Conservation (phyloP, 1,140 invertebrate genomes). For the Bathynomus jamesi region DNA sequence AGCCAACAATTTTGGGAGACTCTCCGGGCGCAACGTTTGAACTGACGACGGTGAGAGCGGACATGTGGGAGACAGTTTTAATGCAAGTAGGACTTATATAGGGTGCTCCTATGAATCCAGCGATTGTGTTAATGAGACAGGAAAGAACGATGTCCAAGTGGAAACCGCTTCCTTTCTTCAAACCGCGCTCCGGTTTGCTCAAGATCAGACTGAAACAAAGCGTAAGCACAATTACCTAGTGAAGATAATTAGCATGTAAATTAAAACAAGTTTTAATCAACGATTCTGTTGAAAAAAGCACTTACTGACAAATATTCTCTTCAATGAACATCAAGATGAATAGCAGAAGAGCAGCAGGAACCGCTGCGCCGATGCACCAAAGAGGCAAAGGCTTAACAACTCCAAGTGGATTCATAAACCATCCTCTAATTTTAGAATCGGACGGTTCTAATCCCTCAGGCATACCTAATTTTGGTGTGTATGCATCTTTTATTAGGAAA, state of each 20-base stretch:
- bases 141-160: too few relatives aligned
- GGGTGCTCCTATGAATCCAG: conserved; percentile 74
- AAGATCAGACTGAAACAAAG: conserved; percentile 82
- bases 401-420: too few relatives aligned
- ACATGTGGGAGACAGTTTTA: conserved; percentile 83
- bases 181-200: conserved; percentile 87
- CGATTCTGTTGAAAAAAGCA: too few relatives aligned
- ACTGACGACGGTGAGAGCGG: conserved; percentile 84
- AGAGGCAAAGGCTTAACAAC: too few relatives aligned
- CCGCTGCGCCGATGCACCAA: conserved; percentile 65
- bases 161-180: too few relatives aligned
- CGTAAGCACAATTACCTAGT: too few relatives aligned
- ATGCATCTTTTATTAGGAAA: too few relatives aligned
- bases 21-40: too few relatives aligned
- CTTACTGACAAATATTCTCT: conserved; percentile 85
- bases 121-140: conserved; percentile 67
- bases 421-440: conserved; percentile 52
- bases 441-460: conserved; percentile 75
- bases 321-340: conserved; percentile 96
- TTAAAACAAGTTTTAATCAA: too few relatives aligned
- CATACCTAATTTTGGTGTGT: conserved; percentile 79
- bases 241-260: too few relatives aligned
- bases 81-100: conserved; percentile 95
- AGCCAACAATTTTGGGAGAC: conserved; percentile 83
- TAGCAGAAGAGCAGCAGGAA: conserved; percentile 77